Evolutionary conservation across 2,888 invertebrate species (phyloP), one percentile per base, ranked within the genome.

Genomic region (Schizotus pectinicornis): DNA sequence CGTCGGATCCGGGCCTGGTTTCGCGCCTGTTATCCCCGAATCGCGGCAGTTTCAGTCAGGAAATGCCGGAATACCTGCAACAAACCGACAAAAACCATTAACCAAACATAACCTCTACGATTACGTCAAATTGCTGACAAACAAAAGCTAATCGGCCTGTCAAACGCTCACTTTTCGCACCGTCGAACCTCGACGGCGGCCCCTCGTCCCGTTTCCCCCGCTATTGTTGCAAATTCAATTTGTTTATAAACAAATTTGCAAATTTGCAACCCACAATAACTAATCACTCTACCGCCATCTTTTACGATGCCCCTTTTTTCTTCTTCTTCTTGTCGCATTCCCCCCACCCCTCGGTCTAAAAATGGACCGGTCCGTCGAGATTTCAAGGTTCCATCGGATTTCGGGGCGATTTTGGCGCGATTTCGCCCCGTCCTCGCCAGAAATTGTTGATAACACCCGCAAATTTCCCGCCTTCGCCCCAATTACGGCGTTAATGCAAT

Each of bases 251-350:
- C 76, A 77, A 77, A 73, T 72, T 77, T 68, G 76, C 77, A 75
- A 77, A 77, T 76, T 78, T 71, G 78, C 78, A 75, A 76, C 72
- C 66, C 67, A 67, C 72, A 74, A 71, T 69, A 72, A 73, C 70
- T 72, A 74, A 77, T 78, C 76, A 76, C 71, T 69, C 65, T 68
- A 74, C 78, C 75, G 79, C 79, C 79, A 79, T 79, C 78, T 79
- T 79, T 76, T 72, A 73, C 71, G 73, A 74, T 73, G 73, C 74
- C 71, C 74, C 71, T 71, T 71, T 72, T 74, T 76, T 74, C 71
- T 70, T 70, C 68, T 71, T 63, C 68, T 70, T 69, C 69, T 65
- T 62, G 60, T 63, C 47, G 59, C 52, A 54, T 50, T 67, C 69
- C 59, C 67, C 70, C 61, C 68, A 58, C 59, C 67, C 61, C 62